phyloP scores from a whole-genome alignment of 2,113 vertebrate species.

The Osmerus mordax region DNA sequence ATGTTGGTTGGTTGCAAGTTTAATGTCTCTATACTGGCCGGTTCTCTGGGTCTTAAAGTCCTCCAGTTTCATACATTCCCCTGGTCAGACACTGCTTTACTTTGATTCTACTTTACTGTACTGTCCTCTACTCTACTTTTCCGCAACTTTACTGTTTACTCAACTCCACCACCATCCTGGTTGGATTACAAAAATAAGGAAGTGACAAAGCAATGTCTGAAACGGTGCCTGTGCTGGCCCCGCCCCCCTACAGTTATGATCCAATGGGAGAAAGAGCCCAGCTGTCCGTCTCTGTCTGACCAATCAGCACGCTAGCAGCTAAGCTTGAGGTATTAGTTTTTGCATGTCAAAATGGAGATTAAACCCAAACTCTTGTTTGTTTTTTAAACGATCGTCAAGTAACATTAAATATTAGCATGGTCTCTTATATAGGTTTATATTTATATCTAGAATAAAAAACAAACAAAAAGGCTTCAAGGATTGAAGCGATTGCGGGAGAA shows the following conservation, averaged over 20 bases:
- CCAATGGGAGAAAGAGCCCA: constrained; percentile 59
- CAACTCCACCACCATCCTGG: constrained; percentile 55
- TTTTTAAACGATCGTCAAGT: constrained; percentile 68
- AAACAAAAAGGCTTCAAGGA: too few relatives aligned
- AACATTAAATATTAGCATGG: constrained; percentile 61
- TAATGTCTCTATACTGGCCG: constrained; percentile 28
- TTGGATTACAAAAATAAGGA: constrained; percentile 68
- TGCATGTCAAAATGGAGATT: constrained; percentile 94
- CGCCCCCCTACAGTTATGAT: constrained; percentile 65
- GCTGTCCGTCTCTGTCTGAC: constrained; percentile 35
- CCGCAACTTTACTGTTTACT: background rate
- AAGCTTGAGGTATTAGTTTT: constrained; percentile 97
- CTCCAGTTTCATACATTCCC: constrained; percentile 59
- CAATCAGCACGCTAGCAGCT: constrained; percentile 75
- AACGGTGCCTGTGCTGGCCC: constrained; percentile 61
- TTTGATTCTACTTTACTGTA: too few relatives aligned
- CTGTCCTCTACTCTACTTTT: constrained; percentile 31
- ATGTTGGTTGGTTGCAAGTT: constrained; percentile 28
- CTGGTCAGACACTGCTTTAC: constrained; percentile 20
- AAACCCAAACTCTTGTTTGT: constrained; percentile 85
- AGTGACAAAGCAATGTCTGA: constrained; percentile 69
- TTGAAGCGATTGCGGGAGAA: too few relatives aligned
- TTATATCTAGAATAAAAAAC: too few relatives aligned
- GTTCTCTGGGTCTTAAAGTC: constrained; percentile 36
- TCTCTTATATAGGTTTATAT: constrained; percentile 10